Evolutionary conservation across 2,797 vertebrate species (phyloP).

Genomic region (Leptodactylus fallax): DNA sequence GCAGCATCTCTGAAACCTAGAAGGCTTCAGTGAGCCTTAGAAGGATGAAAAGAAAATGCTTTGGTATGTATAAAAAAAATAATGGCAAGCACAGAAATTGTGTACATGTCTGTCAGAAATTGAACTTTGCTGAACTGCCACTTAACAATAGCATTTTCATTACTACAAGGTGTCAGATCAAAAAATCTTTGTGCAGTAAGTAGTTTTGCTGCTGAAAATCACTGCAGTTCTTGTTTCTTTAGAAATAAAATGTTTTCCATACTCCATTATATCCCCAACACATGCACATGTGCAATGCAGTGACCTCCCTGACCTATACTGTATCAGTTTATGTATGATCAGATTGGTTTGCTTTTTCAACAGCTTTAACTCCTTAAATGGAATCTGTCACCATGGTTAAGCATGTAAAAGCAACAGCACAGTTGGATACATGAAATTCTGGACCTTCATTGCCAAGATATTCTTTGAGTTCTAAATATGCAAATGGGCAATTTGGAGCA

Average conservation of each 20-base stretch:
- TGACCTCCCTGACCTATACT: slow-evolving; percentile 3
- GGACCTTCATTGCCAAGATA: no score
- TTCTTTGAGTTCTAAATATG: no score
- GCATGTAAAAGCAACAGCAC: no score
- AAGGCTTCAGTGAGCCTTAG: background rate
- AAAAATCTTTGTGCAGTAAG: slow-evolving; percentile 39
- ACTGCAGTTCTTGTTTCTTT: background rate
- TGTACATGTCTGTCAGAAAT: slow-evolving; percentile 28
- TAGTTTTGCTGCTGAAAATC: slow-evolving; percentile 11
- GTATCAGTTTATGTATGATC: background rate
- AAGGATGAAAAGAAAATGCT: background rate
- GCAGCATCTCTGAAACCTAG: background rate
- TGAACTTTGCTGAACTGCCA: slow-evolving; percentile 33
- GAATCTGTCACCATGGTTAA: no score
- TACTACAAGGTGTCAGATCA: slow-evolving; percentile 24
- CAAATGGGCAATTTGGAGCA: no score
- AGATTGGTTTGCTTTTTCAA: background rate
- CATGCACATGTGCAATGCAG: background rate
- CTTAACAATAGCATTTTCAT: slow-evolving; percentile 38
- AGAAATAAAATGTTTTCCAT: background rate
- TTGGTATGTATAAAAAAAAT: background rate
- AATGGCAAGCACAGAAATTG: background rate
- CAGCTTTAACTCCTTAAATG: background rate
- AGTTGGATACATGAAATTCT: no score
- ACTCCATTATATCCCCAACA: background rate